Evolutionary conservation across 2,888 invertebrate species (phyloP).

Genomic region (Amiota communis): DNA sequence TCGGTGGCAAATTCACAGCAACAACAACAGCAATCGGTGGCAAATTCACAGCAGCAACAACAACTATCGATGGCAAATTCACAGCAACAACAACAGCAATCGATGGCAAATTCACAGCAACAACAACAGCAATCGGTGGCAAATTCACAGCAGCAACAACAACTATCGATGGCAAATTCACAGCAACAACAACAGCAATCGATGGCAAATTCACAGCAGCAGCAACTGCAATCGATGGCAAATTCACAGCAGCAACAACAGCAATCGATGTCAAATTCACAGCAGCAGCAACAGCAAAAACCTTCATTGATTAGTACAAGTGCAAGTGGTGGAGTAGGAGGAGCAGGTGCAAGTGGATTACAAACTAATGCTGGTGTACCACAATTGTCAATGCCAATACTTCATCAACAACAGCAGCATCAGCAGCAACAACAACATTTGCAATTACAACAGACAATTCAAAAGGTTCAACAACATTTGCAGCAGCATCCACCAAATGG

Average conservation of each 20-base stretch:
- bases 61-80: slow-evolving; percentile 45
- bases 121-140: slow-evolving; percentile 50
- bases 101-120: no score
- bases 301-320: neutral
- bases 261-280: slow-evolving; percentile 41
- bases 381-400: slow-evolving; percentile 37
- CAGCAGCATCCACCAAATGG: slow-evolving; percentile 41
- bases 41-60: slow-evolving; percentile 45
- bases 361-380: slow-evolving; percentile 30
- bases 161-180: no score
- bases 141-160: slow-evolving; percentile 37
- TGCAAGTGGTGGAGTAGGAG: no score
- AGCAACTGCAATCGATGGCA: no score
- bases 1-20: slow-evolving; percentile 33
- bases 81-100: slow-evolving; percentile 39
- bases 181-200: slow-evolving; percentile 49
- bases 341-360: no score
- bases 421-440: slow-evolving; percentile 40
- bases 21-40: no score
- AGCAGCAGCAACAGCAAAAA: slow-evolving; percentile 35
- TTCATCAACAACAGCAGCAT: slow-evolving; percentile 42
- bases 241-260: slow-evolving; percentile 48
- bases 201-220: slow-evolving; percentile 33
- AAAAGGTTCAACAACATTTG: slow-evolving; percentile 45
- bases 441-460: slow-evolving; percentile 8